Evolutionary conservation across 2,888 invertebrate genomes (phyloP), one percentile per base, ranked within the genome.

Genomic region (Stramonita haemastoma): DNA sequence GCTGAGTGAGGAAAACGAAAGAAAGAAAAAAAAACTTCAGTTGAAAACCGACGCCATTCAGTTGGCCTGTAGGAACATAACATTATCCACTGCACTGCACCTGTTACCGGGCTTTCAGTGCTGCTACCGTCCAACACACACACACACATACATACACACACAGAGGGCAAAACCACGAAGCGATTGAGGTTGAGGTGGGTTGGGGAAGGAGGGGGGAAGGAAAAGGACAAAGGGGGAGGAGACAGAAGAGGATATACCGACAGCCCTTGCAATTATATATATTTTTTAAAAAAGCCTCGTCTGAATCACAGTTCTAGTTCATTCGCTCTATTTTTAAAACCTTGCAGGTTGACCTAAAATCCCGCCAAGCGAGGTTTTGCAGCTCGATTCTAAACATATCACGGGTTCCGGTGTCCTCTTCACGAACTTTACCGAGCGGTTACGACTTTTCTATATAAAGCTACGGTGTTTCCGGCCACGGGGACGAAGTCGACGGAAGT

Each of bases 391-490:
- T 85, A 73, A 88, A 88, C 88, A 88, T 88, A 88, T 60, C 88
- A 32, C 34, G 66, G 88, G 88, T 56, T 83, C 84, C 84, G 87
- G 60, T 34, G 32, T 66, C 79, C 73, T 60, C 22, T 93, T 86
- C 92, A 89, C 91, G 90, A 88, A 46, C 46, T 87, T 89, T 89
- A 66, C 88, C 91, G 91, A 90, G 70, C n/a, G 29, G 56, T 70
- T 19, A 79, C 88, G 87, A 66, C 66, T 87, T 86, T 89, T 73
- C 91, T 89, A 87, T 90, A 91, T 91, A 90, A 70, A 89, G 90
- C 36, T 90, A 77, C 86, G 60, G 73, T 81, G 83, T 88, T 90
- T 90, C 90, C 90, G 87, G 89, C 83, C 29, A n/a, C 60, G 19
- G 88, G 84, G 84, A 89, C 46, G 32, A 56, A n/a, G 29, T 46